A percentile compares a stretch with the other conserved stretches of the same genome.
Conservation (phyloP, 1,140 invertebrate species). For the Magallana ariakensis region DNA sequence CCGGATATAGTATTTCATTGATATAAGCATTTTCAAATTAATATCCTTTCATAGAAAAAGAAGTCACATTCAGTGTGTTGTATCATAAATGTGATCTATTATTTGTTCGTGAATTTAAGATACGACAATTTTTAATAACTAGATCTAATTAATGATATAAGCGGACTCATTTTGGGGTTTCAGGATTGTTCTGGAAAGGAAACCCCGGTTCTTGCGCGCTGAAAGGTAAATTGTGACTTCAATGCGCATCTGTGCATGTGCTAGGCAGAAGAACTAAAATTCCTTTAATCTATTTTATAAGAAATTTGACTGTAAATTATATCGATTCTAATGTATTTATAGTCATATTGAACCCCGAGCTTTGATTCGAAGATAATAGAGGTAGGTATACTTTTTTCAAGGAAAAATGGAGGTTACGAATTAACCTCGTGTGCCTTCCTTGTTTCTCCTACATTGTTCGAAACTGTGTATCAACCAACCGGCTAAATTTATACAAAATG, state of each 20-base stretch:
- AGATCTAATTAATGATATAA: background rate
- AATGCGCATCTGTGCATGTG: constrained; percentile 8
- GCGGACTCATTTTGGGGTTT: constrained; percentile 8
- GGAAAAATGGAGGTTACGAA: constrained; percentile 31
- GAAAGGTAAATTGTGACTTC: constrained; percentile 16
- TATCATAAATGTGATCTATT: no score
- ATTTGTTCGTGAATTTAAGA: no score
- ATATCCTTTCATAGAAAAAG: no score
- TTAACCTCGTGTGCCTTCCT: constrained; percentile 35
- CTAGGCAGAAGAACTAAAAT: background rate
- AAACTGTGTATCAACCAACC: background rate
- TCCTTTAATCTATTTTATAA: background rate
- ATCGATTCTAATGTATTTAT: constrained; percentile 37
- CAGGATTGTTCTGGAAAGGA: constrained; percentile 32
- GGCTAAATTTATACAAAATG: background rate
- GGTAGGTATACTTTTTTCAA: constrained; percentile 7
- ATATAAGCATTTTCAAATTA: constrained; percentile 12
- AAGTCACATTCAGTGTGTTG: no score
- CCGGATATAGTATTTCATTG: background rate
- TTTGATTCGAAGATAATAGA: constrained; percentile 32
- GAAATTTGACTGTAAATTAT: constrained; percentile 35
- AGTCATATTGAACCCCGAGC: constrained; percentile 30
- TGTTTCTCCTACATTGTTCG: background rate
- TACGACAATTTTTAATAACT: background rate
- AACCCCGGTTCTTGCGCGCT: constrained; percentile 2